These are phyloP conservation scores for Numenius arquata DNA, from an alignment of 2,113 vertebrate species.

Conservation along the genomic window DNA sequence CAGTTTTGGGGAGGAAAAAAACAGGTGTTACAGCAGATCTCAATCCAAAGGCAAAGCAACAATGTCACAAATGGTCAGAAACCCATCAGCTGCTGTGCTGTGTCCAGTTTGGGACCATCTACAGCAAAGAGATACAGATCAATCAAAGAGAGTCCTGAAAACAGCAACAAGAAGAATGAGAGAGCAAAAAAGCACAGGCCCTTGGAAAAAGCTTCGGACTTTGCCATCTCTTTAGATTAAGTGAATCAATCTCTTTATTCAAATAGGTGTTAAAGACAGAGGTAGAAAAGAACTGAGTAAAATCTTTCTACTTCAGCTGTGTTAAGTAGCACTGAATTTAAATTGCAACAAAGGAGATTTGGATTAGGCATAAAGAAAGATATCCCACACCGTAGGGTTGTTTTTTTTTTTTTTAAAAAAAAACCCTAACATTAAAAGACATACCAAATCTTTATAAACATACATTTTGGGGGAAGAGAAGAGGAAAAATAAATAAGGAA, in stretches of 20 bases:
- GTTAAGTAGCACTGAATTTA: background rate
- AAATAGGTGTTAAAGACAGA: background rate
- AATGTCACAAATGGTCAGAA: background rate
- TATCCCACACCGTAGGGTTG: background rate
- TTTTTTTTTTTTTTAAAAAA: too few species aligned
- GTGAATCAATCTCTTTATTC: background rate
- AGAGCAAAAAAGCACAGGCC: background rate
- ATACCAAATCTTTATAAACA: background rate
- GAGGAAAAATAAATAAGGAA: background rate
- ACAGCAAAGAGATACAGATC: background rate
- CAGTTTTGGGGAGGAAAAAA: background rate
- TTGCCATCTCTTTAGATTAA: too few species aligned
- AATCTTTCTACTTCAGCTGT: background rate
- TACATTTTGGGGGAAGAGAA: background rate
- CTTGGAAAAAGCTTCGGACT: background rate
- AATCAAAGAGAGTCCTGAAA: background rate
- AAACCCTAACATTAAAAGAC: background rate
- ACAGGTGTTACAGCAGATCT: background rate
- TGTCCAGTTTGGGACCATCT: background rate
- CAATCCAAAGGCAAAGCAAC: background rate
- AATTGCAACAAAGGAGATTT: conserved; percentile 12
- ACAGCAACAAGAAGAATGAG: background rate
- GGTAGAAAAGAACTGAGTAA: background rate
- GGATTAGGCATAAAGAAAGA: background rate
- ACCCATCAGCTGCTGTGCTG: background rate